phyloP scores from a whole-genome alignment of 2,888 invertebrate species.

The Phaonia tiefii region DNA sequence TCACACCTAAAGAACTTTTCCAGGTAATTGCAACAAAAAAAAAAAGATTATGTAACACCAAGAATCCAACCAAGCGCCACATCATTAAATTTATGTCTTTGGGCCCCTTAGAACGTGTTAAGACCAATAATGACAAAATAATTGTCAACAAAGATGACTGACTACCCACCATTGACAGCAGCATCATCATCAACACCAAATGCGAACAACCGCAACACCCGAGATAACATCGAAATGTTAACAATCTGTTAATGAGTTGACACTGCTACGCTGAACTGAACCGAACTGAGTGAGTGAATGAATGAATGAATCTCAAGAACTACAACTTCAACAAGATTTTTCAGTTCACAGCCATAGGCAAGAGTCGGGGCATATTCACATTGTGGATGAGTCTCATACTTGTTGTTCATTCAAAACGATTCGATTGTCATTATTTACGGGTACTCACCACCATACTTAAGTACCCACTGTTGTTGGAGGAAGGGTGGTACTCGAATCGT shows the following conservation, averaged over 20 bases:
- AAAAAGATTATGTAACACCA: not conserved
- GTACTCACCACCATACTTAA: conserved; percentile 29
- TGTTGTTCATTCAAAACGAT: conserved; percentile 14
- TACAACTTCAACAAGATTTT: not conserved
- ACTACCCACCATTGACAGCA: not conserved
- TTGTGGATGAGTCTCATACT: not conserved
- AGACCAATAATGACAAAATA: conserved; percentile 30
- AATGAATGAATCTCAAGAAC: conserved; percentile 29
- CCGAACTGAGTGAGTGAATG: conserved; percentile 14
- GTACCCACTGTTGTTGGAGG: not conserved
- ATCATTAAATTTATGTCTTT: conserved; percentile 16
- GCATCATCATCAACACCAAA: not conserved
- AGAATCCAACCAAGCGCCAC: not conserved
- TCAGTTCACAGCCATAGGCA: too few species aligned
- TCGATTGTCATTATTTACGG: conserved; percentile 33
- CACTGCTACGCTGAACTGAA: too few species aligned
- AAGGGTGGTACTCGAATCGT: too few species aligned
- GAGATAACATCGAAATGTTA: conserved; percentile 12
- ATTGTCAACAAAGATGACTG: conserved; percentile 28
- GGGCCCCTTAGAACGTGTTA: conserved; percentile 9
- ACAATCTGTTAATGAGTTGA: conserved; percentile 38
- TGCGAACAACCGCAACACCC: not conserved
- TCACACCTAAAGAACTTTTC: too few species aligned
- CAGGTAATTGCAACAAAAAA: not conserved
- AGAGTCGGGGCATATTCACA: not conserved